Evolutionary conservation across 2,797 vertebrate species (phyloP).

Genomic region (Eidolon dupreanum): DNA sequence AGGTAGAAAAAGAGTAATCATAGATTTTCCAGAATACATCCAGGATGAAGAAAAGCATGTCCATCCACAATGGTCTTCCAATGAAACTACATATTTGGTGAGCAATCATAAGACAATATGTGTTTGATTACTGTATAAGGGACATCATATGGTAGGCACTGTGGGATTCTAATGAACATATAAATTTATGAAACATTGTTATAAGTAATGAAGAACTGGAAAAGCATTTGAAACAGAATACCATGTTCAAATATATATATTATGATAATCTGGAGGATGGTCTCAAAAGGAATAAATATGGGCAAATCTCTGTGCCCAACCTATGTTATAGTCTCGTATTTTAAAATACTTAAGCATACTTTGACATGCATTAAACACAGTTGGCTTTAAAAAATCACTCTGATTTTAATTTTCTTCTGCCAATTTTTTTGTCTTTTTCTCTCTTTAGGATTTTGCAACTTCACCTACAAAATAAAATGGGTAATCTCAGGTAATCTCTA

Average conservation of each 20-base stretch:
- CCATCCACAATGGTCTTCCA: neutral
- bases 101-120: neutral
- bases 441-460: neutral
- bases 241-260: neutral
- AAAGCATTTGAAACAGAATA: neutral
- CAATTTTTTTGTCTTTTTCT: neutral
- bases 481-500: neutral
- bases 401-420: slow-evolving; percentile 19
- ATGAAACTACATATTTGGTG: neutral
- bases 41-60: neutral
- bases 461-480: neutral
- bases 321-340: neutral
- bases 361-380: neutral
- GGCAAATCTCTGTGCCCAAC: neutral
- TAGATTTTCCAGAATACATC: neutral
- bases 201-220: neutral
- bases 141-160: neutral
- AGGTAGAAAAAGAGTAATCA: neutral
- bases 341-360: neutral
- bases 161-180: neutral
- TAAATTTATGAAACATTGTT: neutral
- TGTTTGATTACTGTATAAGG: neutral
- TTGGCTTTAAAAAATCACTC: neutral
- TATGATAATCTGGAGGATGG: neutral
- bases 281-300: neutral